A percentile compares a stretch with the other conserved stretches of the same genome.
Evolutionary conservation across 2,888 invertebrate species (phyloP).

Genomic region (Amphipoea lucens): DNA sequence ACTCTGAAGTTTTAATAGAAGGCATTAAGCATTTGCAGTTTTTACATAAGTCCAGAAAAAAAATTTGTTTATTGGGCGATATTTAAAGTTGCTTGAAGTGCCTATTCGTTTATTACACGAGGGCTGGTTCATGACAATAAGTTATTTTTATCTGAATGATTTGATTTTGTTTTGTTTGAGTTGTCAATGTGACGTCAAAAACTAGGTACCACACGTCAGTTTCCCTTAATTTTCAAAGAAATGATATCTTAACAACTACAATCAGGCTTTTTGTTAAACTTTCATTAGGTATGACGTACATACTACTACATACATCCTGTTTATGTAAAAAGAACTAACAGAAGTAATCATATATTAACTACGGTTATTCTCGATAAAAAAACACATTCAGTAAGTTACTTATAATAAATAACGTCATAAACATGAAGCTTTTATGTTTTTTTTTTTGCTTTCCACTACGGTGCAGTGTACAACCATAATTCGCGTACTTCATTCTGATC

Average conservation of each 20-base stretch:
- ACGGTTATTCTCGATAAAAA: not conserved
- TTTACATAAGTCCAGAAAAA: not conserved
- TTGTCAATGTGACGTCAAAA: not conserved
- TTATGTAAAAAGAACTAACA: not conserved
- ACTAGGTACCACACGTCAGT: not conserved
- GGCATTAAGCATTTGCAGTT: not conserved
- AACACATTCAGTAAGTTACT: not conserved
- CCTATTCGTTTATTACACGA: not conserved
- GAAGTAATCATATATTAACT: slow-evolving; percentile 13
- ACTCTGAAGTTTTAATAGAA: no score
- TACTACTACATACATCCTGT: slow-evolving; percentile 5
- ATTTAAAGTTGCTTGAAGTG: not conserved
- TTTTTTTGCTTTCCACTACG: not conserved
- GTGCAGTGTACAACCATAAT: slow-evolving; percentile 11
- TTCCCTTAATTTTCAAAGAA: not conserved
- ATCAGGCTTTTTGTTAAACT: not conserved
- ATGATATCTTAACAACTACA: not conserved
- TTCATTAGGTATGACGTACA: not conserved
- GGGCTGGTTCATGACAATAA: not conserved
- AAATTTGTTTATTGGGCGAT: not conserved
- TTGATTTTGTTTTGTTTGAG: no score
- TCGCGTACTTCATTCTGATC: slow-evolving; percentile 11
- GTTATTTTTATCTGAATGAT: not conserved
- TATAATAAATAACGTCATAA: not conserved
- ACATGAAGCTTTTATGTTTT: not conserved